These are phyloP conservation scores for Apodemus agrarius DNA, from an alignment of 2,797 vertebrate genomes.

Conservation along the genomic window DNA sequence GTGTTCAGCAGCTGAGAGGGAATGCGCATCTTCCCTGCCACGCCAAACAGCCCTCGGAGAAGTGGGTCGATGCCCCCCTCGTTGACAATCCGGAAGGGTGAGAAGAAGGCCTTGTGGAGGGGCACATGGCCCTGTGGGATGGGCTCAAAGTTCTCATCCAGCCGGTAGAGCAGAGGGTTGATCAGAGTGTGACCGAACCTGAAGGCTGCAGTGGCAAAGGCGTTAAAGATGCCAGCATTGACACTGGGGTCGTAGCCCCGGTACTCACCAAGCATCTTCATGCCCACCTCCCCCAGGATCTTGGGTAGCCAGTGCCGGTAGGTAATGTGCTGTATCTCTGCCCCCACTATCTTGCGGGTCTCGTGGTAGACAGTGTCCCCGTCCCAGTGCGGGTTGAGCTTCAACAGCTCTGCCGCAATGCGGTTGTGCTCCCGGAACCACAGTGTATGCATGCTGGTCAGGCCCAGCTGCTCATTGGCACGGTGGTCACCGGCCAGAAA, in stretches of 20 bases:
- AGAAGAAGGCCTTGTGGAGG: slow-evolving; percentile 98
- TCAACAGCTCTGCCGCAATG: slow-evolving; percentile 94
- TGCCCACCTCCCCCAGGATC: slow-evolving; percentile 95
- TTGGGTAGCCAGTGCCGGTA: slow-evolving; percentile 98
- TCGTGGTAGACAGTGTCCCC: slow-evolving; percentile 99
- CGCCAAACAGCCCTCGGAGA: slow-evolving; percentile 95
- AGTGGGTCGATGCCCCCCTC: slow-evolving; percentile 99
- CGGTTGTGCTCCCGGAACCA: slow-evolving; percentile 99
- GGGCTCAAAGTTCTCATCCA: slow-evolving; percentile 95
- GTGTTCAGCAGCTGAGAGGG: slow-evolving; percentile 96
- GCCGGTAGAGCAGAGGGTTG: slow-evolving; percentile 95
- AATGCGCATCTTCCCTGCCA: slow-evolving; percentile 97
- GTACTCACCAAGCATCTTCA: slow-evolving; percentile 94
- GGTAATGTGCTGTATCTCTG: slow-evolving; percentile 98
- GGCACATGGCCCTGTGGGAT: slow-evolving; percentile 95
- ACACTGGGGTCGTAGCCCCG: slow-evolving; percentile 94
- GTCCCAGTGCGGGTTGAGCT: slow-evolving; percentile 98
- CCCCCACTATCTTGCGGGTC: slow-evolving; percentile 96
- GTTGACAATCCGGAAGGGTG: slow-evolving; percentile 97
- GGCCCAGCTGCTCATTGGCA: slow-evolving; percentile 96
- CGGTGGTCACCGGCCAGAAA: slow-evolving; percentile 98
- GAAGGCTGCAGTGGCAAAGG: slow-evolving; percentile 98
- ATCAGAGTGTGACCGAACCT: slow-evolving; percentile 98
- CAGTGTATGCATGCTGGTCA: slow-evolving; percentile 97
- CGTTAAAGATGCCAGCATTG: slow-evolving; percentile 94